Conservation (phyloP, 2,113 vertebrate species). For the Heterocephalus glaber region DNA sequence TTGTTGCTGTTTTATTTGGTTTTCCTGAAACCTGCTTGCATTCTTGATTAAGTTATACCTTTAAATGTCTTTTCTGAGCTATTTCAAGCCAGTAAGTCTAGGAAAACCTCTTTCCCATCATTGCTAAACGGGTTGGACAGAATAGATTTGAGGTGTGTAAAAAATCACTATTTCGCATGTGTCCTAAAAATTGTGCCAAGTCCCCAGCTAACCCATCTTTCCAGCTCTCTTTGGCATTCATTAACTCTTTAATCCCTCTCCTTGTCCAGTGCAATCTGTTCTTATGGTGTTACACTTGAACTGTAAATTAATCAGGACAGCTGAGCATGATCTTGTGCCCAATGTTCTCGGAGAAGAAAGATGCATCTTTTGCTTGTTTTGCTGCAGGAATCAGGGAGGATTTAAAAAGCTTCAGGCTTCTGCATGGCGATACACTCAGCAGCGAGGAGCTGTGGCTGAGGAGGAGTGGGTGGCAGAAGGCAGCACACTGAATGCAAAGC, state of each 20-base stretch:
- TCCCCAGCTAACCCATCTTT: not conserved
- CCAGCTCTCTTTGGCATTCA: not conserved
- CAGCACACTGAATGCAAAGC: not conserved
- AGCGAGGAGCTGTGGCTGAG: not conserved
- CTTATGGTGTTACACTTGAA: not conserved
- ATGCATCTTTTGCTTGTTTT: conserved; percentile 5
- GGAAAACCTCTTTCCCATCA: not conserved
- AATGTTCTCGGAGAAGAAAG: not conserved
- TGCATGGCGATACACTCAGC: not conserved
- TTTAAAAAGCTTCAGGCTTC: not conserved
- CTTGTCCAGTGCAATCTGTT: not conserved
- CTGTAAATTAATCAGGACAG: not conserved
- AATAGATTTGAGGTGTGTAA: conserved; percentile 11
- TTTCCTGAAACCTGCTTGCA: conserved; percentile 14
- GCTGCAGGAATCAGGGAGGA: not conserved
- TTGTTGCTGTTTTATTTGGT: not conserved
- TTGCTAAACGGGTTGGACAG: not conserved
- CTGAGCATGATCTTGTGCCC: not conserved
- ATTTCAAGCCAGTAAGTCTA: not conserved
- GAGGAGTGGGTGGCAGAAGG: not conserved
- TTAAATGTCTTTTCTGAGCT: conserved; percentile 14
- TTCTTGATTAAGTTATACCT: conserved; percentile 47
- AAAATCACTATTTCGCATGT: not conserved
- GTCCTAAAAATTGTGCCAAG: not conserved
- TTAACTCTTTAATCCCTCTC: conserved; percentile 1